Conservation (phyloP, 2,888 invertebrate genomes). For the Tiliacea aurago region DNA sequence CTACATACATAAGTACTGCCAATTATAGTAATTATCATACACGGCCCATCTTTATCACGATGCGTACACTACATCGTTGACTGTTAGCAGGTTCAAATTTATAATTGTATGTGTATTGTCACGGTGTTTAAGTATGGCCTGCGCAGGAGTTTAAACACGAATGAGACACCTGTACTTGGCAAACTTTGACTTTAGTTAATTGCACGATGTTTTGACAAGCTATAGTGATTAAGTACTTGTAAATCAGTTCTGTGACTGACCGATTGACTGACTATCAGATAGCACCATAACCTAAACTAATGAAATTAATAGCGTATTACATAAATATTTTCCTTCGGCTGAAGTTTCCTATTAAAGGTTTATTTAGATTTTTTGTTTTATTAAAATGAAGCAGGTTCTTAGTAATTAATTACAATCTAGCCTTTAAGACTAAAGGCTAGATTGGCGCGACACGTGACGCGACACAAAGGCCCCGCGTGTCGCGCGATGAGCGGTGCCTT, state of each 20-base stretch:
- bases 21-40: constrained; percentile 57
- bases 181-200: background rate
- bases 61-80: constrained; percentile 36
- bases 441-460: too few relatives aligned
- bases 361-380: too few relatives aligned
- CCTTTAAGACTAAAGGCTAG: too few relatives aligned
- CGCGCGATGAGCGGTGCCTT: too few relatives aligned
- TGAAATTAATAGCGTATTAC: too few relatives aligned
- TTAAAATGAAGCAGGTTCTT: too few relatives aligned
- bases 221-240: background rate
- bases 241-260: background rate
- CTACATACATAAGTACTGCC: constrained; percentile 33
- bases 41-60: constrained; percentile 42
- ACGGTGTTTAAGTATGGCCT: constrained; percentile 48
- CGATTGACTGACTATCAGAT: background rate
- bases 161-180: background rate
- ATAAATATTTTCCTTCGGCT: too few relatives aligned
- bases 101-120: constrained; percentile 52
- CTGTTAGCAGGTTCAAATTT: constrained; percentile 51
- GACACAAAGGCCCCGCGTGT: too few relatives aligned
- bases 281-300: too few relatives aligned
- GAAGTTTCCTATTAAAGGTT: too few relatives aligned
- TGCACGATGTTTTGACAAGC: constrained; percentile 22
- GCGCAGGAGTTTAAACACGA: constrained; percentile 27
- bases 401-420: too few relatives aligned